Evolutionary conservation across 2,113 vertebrate genomes (phyloP), one percentile per base, ranked within the genome.

Genomic region (Lanius ludovicianus): DNA sequence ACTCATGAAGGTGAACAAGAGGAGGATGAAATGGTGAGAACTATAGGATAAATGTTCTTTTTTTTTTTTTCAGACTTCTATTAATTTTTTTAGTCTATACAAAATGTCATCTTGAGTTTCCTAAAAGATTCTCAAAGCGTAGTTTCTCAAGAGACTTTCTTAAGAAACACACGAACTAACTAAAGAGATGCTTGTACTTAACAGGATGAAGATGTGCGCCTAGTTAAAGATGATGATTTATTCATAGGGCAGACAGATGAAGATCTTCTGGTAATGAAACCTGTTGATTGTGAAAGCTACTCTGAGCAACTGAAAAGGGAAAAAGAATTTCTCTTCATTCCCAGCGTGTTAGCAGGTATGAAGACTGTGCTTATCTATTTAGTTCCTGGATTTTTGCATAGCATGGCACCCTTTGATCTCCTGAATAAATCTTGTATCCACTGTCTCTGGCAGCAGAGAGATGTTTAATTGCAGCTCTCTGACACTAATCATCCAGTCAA

Each of bases 281-380:
- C 98, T 46, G 98, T 99, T 0, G 98, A 99, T 31, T 99, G 98
- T 57, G 65, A 99, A 41, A 98, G 97, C 20, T 97, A 98, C 84
- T 97, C 93, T 18, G 85, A 79, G 28, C 98, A 87, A 15, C 13
- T 98, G 65, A 97, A 98, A 95, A 98, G 70, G 84, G 98, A 99
- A 41, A 97, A 94, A 31, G 97, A 98, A 39, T 79, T 98, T 57
- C 96, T 99, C n/a, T 99, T 99, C 56, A 86, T 52, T 10, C 99
- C 99, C 30, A 99, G 99, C 62, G 96, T 77, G 82, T 87, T 12
- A 80, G 74, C 98, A 98, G 99, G 99, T 99, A 97, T 44, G 21
- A 37, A 37, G 39, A 24, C 30, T 12, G 14, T 81, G 27, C 37
- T 52, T 68, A 27, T 33, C 30, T 4, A 13, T 63, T 85, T 69